A percentile compares a stretch with the other conserved stretches of the same genome.
Conservation (phyloP, 2,113 vertebrate genomes). For the Gambusia affinis region DNA sequence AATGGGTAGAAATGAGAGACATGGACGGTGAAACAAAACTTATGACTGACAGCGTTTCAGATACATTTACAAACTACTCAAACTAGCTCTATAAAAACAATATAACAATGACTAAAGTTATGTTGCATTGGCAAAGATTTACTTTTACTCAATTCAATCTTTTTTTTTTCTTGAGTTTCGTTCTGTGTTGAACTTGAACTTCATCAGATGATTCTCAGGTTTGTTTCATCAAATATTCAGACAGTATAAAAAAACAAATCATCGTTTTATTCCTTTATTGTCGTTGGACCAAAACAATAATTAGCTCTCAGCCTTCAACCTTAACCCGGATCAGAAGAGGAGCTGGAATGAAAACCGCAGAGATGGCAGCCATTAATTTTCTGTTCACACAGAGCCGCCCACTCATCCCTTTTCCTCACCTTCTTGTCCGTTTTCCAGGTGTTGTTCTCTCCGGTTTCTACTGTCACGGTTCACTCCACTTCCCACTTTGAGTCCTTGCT, state of each 20-base stretch:
- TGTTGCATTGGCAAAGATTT: not conserved
- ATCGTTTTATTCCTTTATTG: not conserved
- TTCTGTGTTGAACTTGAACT: not conserved
- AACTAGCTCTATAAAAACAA: too few relatives aligned
- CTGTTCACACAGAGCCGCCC: conserved; percentile 14
- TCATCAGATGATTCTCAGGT: not conserved
- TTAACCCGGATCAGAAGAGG: conserved; percentile 15
- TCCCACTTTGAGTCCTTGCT: conserved; percentile 20
- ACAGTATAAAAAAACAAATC: conserved; percentile 18
- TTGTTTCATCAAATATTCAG: conserved; percentile 14
- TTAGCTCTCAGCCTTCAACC: conserved; percentile 18
- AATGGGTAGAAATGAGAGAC: too few relatives aligned
- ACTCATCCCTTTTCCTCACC: conserved; percentile 11
- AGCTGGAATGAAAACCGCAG: conserved; percentile 17
- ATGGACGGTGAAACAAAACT: too few relatives aligned
- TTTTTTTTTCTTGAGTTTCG: too few relatives aligned
- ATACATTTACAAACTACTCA: too few relatives aligned
- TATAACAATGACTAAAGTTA: too few relatives aligned
- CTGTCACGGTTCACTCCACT: conserved; percentile 21
- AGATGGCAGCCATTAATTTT: conserved; percentile 28
- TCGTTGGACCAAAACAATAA: conserved; percentile 26
- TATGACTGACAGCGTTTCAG: not conserved
- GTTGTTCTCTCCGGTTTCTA: not conserved
- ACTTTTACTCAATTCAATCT: too few relatives aligned
- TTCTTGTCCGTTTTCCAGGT: not conserved